Percentiles rank a stretch among this genome's conserved stretches.
Evolutionary conservation across 2,888 invertebrate species (phyloP).

Genomic region (Caenorhabditis wallacei): DNA sequence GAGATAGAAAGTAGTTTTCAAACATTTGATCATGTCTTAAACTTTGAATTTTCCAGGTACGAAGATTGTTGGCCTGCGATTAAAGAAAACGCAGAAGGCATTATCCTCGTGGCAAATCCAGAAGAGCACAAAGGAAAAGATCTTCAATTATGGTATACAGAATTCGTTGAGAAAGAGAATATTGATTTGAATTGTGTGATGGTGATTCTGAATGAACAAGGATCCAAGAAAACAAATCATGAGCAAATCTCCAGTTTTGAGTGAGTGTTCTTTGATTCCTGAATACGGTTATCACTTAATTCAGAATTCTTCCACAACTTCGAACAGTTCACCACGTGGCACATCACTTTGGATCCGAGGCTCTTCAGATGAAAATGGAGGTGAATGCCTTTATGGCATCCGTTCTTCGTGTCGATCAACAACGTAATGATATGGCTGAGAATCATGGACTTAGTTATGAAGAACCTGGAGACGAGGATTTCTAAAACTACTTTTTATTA

Average conservation of each 20-base stretch:
- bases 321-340: conserved; percentile 56
- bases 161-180: conserved; percentile 60
- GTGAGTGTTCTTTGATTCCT: conserved; percentile 17
- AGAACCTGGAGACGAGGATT: conserved; percentile 19
- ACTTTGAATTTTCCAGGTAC: conserved; percentile 66
- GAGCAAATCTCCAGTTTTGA: conserved; percentile 60
- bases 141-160: conserved; percentile 76
- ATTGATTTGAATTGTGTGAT: conserved; percentile 47
- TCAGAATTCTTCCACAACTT: conserved; percentile 17
- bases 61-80: conserved; percentile 89
- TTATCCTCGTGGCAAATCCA: conserved; percentile 88
- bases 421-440: conserved; percentile 7
- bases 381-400: conserved; percentile 54
- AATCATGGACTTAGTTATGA: conserved; percentile 22
- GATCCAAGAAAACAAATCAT: conserved; percentile 62
- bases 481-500: conserved; percentile 1
- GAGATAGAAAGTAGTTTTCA: conserved; percentile 64
- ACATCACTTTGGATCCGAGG: conserved; percentile 57
- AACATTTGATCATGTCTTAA: too few species aligned
- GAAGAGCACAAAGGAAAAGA: conserved; percentile 82
- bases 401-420: conserved; percentile 21
- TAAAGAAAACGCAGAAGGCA: conserved; percentile 87
- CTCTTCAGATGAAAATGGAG: conserved; percentile 50
- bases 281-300: neutral
- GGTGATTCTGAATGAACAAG: conserved; percentile 64